Evolutionary conservation across 92 coral and sea anemone species (phyloP).

Genomic region (Porites cylindrica): DNA sequence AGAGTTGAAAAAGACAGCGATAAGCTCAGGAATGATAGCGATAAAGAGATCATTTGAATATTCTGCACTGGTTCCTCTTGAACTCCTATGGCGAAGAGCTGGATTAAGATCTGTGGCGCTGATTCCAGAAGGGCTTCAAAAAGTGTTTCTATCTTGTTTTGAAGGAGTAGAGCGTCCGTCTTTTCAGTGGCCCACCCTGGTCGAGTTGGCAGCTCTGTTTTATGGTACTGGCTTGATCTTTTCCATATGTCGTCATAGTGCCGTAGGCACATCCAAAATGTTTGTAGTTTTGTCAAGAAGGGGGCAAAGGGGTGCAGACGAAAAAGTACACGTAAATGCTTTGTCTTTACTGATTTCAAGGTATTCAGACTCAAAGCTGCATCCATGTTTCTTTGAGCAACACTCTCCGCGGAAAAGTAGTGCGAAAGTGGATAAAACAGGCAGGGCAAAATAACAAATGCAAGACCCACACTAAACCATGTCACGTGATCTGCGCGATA

Average conservation of each 20-base stretch:
- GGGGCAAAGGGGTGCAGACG: slow-evolving; percentile 44
- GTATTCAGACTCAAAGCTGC: not conserved
- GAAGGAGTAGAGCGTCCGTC: not conserved
- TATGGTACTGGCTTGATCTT: not conserved
- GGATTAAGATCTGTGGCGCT: slow-evolving; percentile 68
- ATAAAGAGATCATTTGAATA: slow-evolving; percentile 65
- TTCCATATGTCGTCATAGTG: slow-evolving; percentile 15
- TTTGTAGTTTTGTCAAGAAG: slow-evolving; percentile 8
- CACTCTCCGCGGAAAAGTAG: slow-evolving; percentile 14
- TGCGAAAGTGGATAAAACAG: slow-evolving; percentile 15
- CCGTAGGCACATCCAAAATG: slow-evolving; percentile 26
- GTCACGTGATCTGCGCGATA: slow-evolving; percentile 18
- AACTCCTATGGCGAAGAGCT: slow-evolving; percentile 62
- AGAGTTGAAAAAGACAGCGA: slow-evolving; percentile 24
- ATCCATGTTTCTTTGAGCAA: not conserved
- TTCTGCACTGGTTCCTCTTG: slow-evolving; percentile 49
- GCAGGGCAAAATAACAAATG: slow-evolving; percentile 42
- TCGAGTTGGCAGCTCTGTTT: not conserved
- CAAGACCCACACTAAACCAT: slow-evolving; percentile 48
- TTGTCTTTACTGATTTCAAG: not conserved
- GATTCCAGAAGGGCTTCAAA: slow-evolving; percentile 62
- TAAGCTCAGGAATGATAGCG: slow-evolving; percentile 47
- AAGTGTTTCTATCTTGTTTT: slow-evolving; percentile 8
- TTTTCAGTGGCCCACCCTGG: not conserved
- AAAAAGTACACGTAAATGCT: not conserved